Evolutionary conservation across 2,888 invertebrate genomes (phyloP), one percentile per base, ranked within the genome.

Genomic region (Volucella inanis): DNA sequence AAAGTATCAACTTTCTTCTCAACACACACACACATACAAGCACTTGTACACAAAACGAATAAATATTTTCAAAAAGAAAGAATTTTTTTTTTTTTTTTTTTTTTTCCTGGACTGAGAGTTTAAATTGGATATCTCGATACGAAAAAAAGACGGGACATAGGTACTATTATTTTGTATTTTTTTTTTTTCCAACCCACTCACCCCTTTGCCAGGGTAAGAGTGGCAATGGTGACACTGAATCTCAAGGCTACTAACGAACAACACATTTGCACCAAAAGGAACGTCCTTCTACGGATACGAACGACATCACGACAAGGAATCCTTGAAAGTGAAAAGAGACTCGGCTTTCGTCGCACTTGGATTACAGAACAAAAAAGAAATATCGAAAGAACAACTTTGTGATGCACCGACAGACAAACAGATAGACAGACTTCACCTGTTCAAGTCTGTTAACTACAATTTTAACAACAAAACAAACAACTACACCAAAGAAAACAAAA

Each of bases 281-380:
- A 55, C 31, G 61, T 80, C 76, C 71, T 78, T 75, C 52, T 45
- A 74, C 74, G 39, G 52, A 52, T 57, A 61, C 82, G 45, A 65
- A 18, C 43, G 15, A 39, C 14, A 31, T 4, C 31, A 31, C 31
- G 31, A 31, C 6, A 31, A 6, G 31, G 52, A 43, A 22, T 43
- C 84, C 84, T 84, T 84, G 84, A 84, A 84, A 79, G 70, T 59
- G 64, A 74, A 74, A 84, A 76, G 9, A 55, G 57, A 65, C 39
- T 64, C 57, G 14, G 31, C 3, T 49, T 50, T 57, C 49, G 41
- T 45, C 41, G 38, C 67, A 76, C 67, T 50, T 12, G 38, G 22
- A 12, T 59, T 6, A 31, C 31, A 31, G 6, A 31, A 6, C 6
- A 31, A 31, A 31, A 31, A 31, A 6, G 6, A 31, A 31, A 6